Percentiles rank a stretch among this genome's conserved stretches.
Evolutionary conservation across 2,113 vertebrate species (phyloP).

Genomic region (Notechis scutatus): DNA sequence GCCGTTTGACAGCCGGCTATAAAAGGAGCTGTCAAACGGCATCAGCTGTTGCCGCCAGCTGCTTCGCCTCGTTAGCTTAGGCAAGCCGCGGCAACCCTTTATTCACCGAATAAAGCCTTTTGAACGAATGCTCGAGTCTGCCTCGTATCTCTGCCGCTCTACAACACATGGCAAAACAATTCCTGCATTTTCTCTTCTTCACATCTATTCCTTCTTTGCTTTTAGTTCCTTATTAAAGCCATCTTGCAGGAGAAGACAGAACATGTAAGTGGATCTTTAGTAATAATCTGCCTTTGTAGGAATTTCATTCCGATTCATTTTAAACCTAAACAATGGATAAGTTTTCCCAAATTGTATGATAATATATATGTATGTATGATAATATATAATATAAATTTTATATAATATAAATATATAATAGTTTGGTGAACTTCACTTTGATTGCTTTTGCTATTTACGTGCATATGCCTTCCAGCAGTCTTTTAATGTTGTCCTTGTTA

Average conservation of each 20-base stretch:
- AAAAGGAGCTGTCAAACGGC: too few relatives aligned
- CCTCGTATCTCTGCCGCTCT: too few relatives aligned
- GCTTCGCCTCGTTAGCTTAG: too few relatives aligned
- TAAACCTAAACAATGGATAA: neutral
- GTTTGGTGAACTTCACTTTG: neutral
- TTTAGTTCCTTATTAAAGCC: neutral
- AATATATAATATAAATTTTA: too few relatives aligned
- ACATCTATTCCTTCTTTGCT: neutral
- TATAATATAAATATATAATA: neutral
- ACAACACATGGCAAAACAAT: neutral
- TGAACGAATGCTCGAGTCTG: too few relatives aligned
- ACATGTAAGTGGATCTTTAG: neutral
- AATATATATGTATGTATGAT: too few relatives aligned
- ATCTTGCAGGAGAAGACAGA: neutral
- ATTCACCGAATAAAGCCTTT: too few relatives aligned
- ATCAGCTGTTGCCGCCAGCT: too few relatives aligned
- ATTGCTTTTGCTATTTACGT: neutral
- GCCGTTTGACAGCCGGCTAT: too few relatives aligned
- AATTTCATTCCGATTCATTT: neutral
- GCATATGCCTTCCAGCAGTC: neutral
- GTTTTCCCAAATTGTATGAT: neutral
- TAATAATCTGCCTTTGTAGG: neutral
- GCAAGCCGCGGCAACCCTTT: too few relatives aligned
- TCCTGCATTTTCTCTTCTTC: neutral
- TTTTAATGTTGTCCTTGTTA: neutral